A percentile compares a stretch with the other conserved stretches of the same genome.
Evolutionary conservation across 2,113 vertebrate species (phyloP).

Genomic region (Gopherus evgoodei): DNA sequence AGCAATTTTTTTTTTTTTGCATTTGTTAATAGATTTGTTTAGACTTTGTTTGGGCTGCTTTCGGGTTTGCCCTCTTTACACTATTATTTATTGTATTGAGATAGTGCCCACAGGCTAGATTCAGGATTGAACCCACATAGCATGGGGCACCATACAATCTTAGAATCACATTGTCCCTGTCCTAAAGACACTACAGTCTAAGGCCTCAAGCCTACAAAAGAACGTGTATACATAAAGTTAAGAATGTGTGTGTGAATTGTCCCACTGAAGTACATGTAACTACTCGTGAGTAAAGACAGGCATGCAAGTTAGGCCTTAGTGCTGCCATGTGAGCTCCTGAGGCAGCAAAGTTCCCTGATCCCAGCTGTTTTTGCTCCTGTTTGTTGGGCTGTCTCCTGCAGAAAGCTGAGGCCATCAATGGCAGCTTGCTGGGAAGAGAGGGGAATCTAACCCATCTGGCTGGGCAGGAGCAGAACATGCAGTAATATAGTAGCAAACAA

Average conservation of each 20-base stretch:
- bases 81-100: neutral
- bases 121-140: neutral
- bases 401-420: neutral
- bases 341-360: neutral
- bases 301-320: neutral
- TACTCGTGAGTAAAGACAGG: neutral
- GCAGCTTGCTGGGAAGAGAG: neutral
- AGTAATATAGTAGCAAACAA: neutral
- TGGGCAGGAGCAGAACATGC: neutral
- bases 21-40: neutral
- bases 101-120: neutral
- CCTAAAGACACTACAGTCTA: neutral
- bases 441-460: neutral
- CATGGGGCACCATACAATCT: too few species aligned
- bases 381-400: neutral
- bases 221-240: too few species aligned
- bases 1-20: neutral
- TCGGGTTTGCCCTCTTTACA: neutral
- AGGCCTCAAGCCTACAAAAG: neutral
- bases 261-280: neutral
- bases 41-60: neutral
- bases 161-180: neutral
- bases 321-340: neutral
- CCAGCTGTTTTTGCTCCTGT: neutral
- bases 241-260: rapidly evolving